Conservation (phyloP, 2,888 invertebrate genomes). For the Lasioglossum lativentre region DNA sequence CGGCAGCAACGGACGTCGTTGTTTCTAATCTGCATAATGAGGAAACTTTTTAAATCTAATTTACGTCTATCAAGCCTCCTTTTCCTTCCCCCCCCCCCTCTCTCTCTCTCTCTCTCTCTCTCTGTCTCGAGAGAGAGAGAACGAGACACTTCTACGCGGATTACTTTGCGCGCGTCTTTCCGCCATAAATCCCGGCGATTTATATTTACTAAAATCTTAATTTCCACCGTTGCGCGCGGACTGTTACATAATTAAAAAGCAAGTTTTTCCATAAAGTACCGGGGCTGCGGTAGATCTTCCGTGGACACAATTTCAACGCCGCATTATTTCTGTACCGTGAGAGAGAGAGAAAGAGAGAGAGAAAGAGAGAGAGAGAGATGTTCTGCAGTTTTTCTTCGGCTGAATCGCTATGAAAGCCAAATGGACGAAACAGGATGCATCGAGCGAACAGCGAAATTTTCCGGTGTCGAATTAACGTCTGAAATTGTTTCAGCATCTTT, state of each 20-base stretch:
- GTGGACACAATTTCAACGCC: conserved; percentile 14
- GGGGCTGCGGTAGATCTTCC: neutral
- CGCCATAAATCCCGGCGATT: conserved; percentile 45
- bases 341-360: neutral
- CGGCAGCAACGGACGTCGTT: conserved; percentile 21
- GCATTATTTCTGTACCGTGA: conserved; percentile 20
- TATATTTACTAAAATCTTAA: conserved; percentile 57
- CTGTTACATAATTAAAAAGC: conserved; percentile 52
- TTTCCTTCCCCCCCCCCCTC: neutral
- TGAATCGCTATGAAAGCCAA: conserved; percentile 9
- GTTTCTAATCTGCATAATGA: conserved; percentile 61
- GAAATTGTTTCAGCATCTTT: neutral
- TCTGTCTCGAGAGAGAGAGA: neutral
- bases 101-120: too few relatives aligned
- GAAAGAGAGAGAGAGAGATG: too few relatives aligned
- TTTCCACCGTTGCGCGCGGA: conserved; percentile 28
- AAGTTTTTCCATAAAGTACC: conserved; percentile 40
- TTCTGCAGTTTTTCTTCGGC: neutral
- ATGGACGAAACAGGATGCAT: neutral
- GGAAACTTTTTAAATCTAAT: conserved; percentile 62
- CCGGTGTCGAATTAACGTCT: conserved; percentile 12
- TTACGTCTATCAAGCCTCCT: conserved; percentile 54
- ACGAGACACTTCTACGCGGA: conserved; percentile 27
- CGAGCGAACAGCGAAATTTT: conserved; percentile 25
- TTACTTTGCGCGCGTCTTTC: conserved; percentile 19